Evolutionary conservation across 2,888 invertebrate species (phyloP).

Genomic region (Acleris holmiana): DNA sequence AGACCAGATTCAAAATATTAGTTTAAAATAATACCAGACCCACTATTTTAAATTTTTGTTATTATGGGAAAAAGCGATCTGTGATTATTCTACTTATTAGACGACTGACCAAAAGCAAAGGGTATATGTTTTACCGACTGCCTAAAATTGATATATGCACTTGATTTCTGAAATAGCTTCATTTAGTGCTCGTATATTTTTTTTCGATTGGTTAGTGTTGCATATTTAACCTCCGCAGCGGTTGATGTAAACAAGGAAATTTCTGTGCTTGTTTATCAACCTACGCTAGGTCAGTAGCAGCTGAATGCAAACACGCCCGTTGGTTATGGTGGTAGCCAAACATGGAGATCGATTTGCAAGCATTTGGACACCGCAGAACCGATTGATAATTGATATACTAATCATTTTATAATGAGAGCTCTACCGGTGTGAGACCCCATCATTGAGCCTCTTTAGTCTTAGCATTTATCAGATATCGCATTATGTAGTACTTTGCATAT

Average conservation of each 20-base stretch:
- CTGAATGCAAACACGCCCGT: conserved; percentile 14
- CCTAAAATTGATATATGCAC: no score
- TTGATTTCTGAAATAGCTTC: no score
- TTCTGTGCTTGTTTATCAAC: conserved; percentile 31
- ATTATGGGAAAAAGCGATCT: no score
- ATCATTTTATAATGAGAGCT: background rate
- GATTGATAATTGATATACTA: background rate
- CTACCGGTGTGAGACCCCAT: background rate
- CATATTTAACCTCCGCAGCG: conserved; percentile 15
- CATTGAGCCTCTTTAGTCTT: background rate
- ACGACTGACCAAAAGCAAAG: no score
- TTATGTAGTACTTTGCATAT: conserved; percentile 13
- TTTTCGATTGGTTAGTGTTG: conserved; percentile 7
- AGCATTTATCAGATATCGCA: background rate
- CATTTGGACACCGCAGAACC: conserved; percentile 19
- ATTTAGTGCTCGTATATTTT: no score
- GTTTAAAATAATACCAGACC: no score
- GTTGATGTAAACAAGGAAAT: conserved; percentile 29
- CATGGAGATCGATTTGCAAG: conserved; percentile 13
- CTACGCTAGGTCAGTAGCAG: conserved; percentile 17
- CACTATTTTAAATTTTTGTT: no score
- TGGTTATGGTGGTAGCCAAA: conserved; percentile 20
- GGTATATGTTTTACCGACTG: no score
- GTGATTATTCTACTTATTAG: no score
- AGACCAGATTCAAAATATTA: no score